A percentile compares a stretch with the other conserved stretches of the same genome.
Evolutionary conservation across 2,113 vertebrate genomes (phyloP).

Genomic region (Naja naja): DNA sequence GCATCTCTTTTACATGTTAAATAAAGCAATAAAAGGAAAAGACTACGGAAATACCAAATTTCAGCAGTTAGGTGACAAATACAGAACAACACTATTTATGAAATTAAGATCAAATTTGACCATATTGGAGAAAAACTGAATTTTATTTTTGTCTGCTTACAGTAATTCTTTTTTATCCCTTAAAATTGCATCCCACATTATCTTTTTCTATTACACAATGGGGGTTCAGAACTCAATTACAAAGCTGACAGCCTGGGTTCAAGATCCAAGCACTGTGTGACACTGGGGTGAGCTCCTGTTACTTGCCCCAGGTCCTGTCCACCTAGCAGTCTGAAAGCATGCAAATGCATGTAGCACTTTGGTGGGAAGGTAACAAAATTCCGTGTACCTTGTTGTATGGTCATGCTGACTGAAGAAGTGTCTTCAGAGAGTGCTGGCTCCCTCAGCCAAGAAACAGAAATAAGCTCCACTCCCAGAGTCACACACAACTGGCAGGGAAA

Average conservation of each 20-base stretch:
- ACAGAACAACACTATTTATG: neutral
- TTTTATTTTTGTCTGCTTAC: neutral
- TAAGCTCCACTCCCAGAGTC: neutral
- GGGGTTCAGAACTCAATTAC: neutral
- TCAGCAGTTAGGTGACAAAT: neutral
- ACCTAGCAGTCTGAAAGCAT: neutral
- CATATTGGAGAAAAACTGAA: too few relatives aligned
- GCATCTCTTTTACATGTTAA: neutral
- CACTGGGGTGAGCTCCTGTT: neutral
- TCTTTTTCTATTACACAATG: neutral
- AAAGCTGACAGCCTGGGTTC: neutral
- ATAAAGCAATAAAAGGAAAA: neutral
- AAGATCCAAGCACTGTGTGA: neutral
- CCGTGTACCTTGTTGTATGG: neutral
- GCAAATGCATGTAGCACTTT: neutral
- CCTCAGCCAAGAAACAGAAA: neutral
- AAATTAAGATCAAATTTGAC: neutral
- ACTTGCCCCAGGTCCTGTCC: neutral
- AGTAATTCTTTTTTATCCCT: fast-evolving
- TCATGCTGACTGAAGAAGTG: neutral
- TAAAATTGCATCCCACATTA: neutral
- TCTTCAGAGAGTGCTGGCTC: neutral
- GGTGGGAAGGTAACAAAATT: neutral
- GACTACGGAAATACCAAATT: neutral
- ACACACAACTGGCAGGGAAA: neutral